A percentile compares a stretch with the other conserved stretches of the same genome.
These are phyloP conservation scores for Nomada ruficornis DNA, from an alignment of 2,888 invertebrate species.

Conservation along the genomic window DNA sequence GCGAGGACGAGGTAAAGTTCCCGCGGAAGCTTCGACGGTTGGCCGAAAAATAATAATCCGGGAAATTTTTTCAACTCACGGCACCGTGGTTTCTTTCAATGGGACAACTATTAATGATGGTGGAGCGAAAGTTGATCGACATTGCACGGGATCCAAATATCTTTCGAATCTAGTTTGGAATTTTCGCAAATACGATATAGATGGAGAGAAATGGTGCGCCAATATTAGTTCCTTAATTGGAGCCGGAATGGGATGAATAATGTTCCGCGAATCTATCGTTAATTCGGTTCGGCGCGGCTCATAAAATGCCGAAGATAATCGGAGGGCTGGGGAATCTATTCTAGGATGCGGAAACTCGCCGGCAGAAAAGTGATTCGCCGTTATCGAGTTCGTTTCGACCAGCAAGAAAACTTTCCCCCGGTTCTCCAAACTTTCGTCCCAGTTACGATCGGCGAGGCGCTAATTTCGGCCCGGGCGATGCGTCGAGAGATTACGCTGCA, in stretches of 20 bases:
- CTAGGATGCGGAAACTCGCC: background rate
- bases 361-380: background rate
- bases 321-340: too few relatives aligned
- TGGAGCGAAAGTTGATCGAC: too few relatives aligned
- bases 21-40: constrained; percentile 11
- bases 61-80: constrained; percentile 13
- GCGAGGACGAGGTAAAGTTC: constrained; percentile 26
- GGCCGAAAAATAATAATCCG: constrained; percentile 42
- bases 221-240: too few relatives aligned
- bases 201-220: too few relatives aligned
- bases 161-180: background rate
- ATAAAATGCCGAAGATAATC: too few relatives aligned
- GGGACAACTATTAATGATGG: too few relatives aligned
- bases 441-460: background rate
- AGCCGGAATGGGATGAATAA: too few relatives aligned
- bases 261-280: too few relatives aligned
- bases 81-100: background rate
- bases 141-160: background rate
- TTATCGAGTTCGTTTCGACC: background rate
- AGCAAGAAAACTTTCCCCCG: too few relatives aligned
- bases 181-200: too few relatives aligned
- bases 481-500: background rate
- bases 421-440: too few relatives aligned
- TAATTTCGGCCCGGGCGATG: background rate
- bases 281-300: too few relatives aligned